phyloP scores from a whole-genome alignment of 2,797 vertebrate species.

The Coracias cyanogaster region DNA sequence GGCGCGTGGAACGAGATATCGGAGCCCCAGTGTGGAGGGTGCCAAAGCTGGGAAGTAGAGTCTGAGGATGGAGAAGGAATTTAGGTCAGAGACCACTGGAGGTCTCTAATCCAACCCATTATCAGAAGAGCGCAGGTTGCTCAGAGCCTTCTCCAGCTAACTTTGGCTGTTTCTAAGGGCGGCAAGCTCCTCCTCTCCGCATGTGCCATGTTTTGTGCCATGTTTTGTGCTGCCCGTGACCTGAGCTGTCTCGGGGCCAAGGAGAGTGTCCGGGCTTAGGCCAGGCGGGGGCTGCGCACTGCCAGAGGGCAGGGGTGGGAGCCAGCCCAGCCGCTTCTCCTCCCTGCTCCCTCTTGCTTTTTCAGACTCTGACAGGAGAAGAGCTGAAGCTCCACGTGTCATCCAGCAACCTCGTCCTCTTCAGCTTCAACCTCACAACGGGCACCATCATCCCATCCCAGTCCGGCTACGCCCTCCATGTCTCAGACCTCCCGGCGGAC shows the following conservation, averaged over 20 bases:
- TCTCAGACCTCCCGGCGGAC: slow-evolving; percentile 61
- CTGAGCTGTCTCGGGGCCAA: neutral
- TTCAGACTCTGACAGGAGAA: slow-evolving; percentile 87
- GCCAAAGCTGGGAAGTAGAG: neutral
- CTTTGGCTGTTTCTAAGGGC: neutral
- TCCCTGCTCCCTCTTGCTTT: neutral
- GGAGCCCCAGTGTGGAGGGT: no score
- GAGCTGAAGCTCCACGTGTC: slow-evolving; percentile 92
- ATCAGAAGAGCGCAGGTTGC: no score
- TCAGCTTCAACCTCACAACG: slow-evolving; percentile 82
- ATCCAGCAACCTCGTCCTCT: slow-evolving; percentile 79
- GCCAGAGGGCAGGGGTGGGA: neutral
- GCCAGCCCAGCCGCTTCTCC: neutral
- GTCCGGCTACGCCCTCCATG: slow-evolving; percentile 84
- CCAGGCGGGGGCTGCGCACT: neutral
- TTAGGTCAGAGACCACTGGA: neutral
- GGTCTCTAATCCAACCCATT: neutral
- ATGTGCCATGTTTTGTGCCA: neutral
- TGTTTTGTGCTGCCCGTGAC: neutral
- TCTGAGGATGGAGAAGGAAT: neutral
- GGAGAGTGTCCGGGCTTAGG: neutral
- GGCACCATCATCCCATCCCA: slow-evolving; percentile 81
- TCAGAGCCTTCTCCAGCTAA: neutral
- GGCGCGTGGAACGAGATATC: rapidly evolving
- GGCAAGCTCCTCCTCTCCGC: neutral